Evolutionary conservation across 1,140 invertebrate species (phyloP), one percentile per base, ranked within the genome.

Genomic region (Spodoptera frugiperda): DNA sequence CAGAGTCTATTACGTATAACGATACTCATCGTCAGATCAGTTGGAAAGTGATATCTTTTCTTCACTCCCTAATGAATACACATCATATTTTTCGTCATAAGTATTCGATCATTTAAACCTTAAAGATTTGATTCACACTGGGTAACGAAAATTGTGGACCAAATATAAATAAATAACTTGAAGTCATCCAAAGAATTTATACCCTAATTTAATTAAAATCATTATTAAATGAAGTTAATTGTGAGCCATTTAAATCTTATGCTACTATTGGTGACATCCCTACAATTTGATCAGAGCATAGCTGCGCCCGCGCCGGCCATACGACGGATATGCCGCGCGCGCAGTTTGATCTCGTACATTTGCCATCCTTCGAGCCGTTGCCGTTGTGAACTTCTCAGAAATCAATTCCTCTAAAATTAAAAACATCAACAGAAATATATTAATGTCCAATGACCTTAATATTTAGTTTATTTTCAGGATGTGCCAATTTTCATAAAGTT

Each of bases 311-410:
- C 68, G 68, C 44, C 63, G 61, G 39, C 63, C 63, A 33, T 46
- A 73, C 55, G 71, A 73, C 71, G 71, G 71, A 73, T 73, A 73
- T 55, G 71, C 55, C 55, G 54, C 53, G 54, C 55, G 44, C 53
- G 54, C 53, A 54, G 55, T 73, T 73, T 73, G 71, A 61, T 73
- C 71, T 73, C 71, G 33, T 14, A 44, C 54, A 59, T 73, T 73
- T 73, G 71, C 71, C 71, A 61, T 46, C 46, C 54, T 39, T 39
- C 33, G 8, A 39, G 39, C 19, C 17, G 54, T 63, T 8, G n/a
- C 55, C 55, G 55, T 59, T 61, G 59, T 73, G 59, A 12, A 12
- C 39, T 73, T 73, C 71, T 73, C 17, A 73, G 71, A 73, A 73
- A 73, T 73, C 55, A 59, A 73, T 73, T 61, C 39, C 12, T 11